Conservation (phyloP, 2,888 invertebrate genomes). For the Stictocephala bisonia region DNA sequence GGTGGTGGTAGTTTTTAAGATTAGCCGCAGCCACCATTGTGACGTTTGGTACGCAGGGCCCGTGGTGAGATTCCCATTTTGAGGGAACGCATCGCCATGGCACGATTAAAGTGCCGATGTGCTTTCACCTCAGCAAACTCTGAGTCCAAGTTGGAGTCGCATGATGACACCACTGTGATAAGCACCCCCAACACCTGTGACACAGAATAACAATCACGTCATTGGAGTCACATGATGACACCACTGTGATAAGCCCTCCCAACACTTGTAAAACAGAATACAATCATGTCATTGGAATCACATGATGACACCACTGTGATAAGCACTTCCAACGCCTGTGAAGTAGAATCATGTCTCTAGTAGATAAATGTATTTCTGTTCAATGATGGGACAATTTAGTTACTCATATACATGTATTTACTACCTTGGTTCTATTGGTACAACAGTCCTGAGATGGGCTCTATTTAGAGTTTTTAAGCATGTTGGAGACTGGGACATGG, state of each 20-base stretch:
- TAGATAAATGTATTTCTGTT: too few relatives aligned
- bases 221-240: slow-evolving; percentile 76
- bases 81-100: slow-evolving; percentile 89
- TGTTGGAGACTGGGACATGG: too few relatives aligned
- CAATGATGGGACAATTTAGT: too few relatives aligned
- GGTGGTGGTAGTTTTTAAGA: neutral
- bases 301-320: slow-evolving; percentile 84
- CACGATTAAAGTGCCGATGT: slow-evolving; percentile 87
- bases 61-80: slow-evolving; percentile 57
- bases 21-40: slow-evolving; percentile 54
- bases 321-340: slow-evolving; percentile 84
- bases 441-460: too few relatives aligned
- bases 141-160: slow-evolving; percentile 67
- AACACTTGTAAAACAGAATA: slow-evolving; percentile 71
- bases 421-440: too few relatives aligned
- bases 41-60: slow-evolving; percentile 55
- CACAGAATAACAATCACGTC: too few relatives aligned
- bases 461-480: too few relatives aligned
- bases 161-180: slow-evolving; percentile 82
- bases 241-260: slow-evolving; percentile 84
- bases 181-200: slow-evolving; percentile 83
- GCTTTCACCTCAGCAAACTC: slow-evolving; percentile 73
- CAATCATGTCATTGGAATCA: slow-evolving; percentile 66
- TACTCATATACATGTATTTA: too few relatives aligned
- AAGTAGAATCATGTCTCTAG: too few relatives aligned